Percentiles rank a stretch among this genome's conserved stretches.
Evolutionary conservation across 1,140 invertebrate genomes (phyloP).

Genomic region (Meteorus sp.): DNA sequence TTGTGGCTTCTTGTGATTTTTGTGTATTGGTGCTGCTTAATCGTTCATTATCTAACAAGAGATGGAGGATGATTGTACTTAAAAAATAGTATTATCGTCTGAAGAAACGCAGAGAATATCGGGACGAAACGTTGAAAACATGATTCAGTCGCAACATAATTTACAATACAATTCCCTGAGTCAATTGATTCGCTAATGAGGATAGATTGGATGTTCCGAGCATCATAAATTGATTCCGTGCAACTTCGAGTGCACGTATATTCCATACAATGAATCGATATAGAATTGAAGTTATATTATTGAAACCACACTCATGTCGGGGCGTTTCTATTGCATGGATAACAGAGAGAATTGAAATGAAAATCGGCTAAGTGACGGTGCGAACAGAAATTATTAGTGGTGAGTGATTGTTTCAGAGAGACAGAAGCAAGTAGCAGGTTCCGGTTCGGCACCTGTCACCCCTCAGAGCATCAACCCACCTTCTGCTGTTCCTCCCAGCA

Average conservation of each 20-base stretch:
- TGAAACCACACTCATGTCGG: too few species aligned
- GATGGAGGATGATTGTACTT: conserved; percentile 38
- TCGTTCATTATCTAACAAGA: conserved; percentile 41
- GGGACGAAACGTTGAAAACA: background rate
- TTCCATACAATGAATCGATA: too few species aligned
- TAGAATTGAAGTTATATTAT: background rate
- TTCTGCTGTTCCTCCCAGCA: conserved; percentile 59
- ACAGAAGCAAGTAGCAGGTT: conserved; percentile 58
- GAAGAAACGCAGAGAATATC: background rate
- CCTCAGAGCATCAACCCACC: conserved; percentile 56
- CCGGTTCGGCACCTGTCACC: conserved; percentile 58
- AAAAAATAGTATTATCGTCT: conserved; percentile 22
- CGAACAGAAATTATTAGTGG: conserved; percentile 51
- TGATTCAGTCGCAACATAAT: background rate
- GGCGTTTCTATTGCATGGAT: too few species aligned
- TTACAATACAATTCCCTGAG: too few species aligned
- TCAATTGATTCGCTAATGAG: too few species aligned
- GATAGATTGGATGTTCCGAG: too few species aligned
- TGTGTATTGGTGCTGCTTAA: conserved; percentile 36
- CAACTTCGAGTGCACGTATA: too few species aligned
- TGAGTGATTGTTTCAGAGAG: conserved; percentile 60
- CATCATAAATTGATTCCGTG: too few species aligned
- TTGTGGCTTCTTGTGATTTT: conserved; percentile 45
- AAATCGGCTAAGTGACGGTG: conserved; percentile 19
- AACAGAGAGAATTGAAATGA: too few species aligned